These are phyloP conservation scores for Aurelia aurita DNA, from an alignment of 30 jellyfish, hydroid and myxozoan genomes.

Conservation along the genomic window DNA sequence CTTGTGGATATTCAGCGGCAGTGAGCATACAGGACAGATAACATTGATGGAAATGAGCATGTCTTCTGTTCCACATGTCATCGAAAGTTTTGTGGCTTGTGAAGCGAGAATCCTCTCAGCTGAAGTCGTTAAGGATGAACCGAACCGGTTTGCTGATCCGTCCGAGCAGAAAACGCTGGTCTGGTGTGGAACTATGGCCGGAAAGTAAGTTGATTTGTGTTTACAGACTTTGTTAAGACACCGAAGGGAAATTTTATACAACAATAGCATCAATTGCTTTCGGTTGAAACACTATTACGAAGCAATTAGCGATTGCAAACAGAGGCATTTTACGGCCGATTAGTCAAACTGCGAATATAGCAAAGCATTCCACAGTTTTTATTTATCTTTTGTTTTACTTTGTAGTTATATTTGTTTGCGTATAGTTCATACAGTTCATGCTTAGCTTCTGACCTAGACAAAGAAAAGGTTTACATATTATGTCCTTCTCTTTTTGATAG, in stretches of 20 bases:
- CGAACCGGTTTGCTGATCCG: conserved; percentile 52
- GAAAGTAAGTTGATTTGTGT: conserved; percentile 63
- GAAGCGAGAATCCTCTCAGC: conserved; percentile 91
- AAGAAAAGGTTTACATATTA: no score
- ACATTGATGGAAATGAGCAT: conserved; percentile 90
- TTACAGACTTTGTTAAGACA: background rate
- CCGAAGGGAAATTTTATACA: background rate
- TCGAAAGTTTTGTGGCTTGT: conserved; percentile 88
- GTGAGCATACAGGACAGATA: conserved; percentile 90
- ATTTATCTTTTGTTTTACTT: no score
- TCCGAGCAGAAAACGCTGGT: conserved; percentile 33
- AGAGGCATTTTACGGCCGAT: no score
- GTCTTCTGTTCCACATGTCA: conserved; percentile 81
- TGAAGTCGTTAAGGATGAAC: conserved; percentile 69
- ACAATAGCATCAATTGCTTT: background rate
- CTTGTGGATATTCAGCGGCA: conserved; percentile 94
- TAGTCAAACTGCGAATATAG: no score
- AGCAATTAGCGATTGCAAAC: no score
- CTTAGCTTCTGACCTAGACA: no score
- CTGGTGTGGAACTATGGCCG: conserved; percentile 98
- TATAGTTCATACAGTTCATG: no score
- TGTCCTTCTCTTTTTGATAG: no score
- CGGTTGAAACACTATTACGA: no score
- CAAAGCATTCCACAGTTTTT: no score
- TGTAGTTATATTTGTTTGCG: no score